Conservation (phyloP, 2,797 vertebrate genomes). For the Tragelaphus oryx region DNA sequence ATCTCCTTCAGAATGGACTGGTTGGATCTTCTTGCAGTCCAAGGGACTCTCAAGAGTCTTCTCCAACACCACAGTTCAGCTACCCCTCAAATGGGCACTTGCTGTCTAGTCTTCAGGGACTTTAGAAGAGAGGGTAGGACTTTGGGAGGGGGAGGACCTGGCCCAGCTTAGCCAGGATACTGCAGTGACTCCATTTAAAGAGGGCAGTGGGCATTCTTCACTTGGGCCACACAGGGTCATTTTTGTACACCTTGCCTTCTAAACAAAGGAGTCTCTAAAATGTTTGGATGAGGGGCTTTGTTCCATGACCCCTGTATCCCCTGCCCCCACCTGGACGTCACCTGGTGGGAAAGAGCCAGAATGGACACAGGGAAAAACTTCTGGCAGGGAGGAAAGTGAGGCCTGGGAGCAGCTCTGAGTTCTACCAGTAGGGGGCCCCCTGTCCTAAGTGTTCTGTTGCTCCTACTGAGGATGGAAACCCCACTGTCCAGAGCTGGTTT, state of each 20-base stretch:
- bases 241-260: not conserved
- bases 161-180: not conserved
- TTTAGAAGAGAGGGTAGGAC: not conserved
- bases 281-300: not conserved
- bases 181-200: not conserved
- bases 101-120: not conserved
- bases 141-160: not conserved
- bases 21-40: too few relatives aligned
- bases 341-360: not conserved
- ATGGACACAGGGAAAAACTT: not conserved
- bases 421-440: constrained; percentile 66
- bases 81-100: not conserved
- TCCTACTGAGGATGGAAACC: accelerated
- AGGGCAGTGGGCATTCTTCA: not conserved
- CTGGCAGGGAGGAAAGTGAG: not conserved
- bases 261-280: not conserved
- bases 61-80: too few relatives aligned
- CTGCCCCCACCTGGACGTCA: not conserved
- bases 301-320: not conserved
- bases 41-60: too few relatives aligned
- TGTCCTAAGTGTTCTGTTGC: constrained; percentile 13
- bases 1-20: too few relatives aligned
- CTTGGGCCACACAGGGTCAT: not conserved
- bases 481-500: accelerated
- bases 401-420: not conserved